These are phyloP conservation scores for Troides helena DNA, from an alignment of 2,888 invertebrate species.

Conservation along the genomic window DNA sequence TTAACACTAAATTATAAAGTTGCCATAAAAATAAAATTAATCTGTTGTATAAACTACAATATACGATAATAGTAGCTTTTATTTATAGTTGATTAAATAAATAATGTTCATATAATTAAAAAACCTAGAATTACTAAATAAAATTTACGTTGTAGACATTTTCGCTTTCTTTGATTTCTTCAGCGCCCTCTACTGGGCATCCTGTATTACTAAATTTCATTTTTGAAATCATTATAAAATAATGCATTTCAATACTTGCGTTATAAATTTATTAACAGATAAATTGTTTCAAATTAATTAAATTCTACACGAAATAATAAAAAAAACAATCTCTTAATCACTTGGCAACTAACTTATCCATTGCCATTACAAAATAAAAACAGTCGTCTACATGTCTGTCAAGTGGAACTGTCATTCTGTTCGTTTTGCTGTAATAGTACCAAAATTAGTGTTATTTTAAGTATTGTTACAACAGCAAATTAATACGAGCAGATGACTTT, in stretches of 20 bases:
- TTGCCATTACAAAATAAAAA: conserved; percentile 2
- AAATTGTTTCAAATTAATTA: not conserved
- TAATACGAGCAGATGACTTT: conserved; percentile 60
- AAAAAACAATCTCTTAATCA: not conserved
- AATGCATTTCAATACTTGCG: too few species aligned
- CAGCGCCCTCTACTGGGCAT: not conserved
- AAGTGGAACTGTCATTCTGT: conserved; percentile 25
- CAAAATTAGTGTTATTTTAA: conserved; percentile 6
- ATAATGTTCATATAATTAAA: too few species aligned
- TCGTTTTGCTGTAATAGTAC: conserved; percentile 15
- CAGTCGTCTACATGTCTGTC: conserved; percentile 16
- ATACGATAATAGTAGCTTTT: too few species aligned
- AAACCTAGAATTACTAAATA: too few species aligned
- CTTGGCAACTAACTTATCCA: not conserved
- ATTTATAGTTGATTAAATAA: too few species aligned
- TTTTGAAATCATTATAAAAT: too few species aligned
- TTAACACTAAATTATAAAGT: not conserved
- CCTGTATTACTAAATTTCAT: not conserved
- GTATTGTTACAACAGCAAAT: conserved; percentile 13
- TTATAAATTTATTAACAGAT: too few species aligned
- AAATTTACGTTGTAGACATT: too few species aligned
- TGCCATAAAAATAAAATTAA: too few species aligned
- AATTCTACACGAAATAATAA: not conserved
- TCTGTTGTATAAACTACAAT: too few species aligned
- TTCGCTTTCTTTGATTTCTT: not conserved